These are phyloP conservation scores for Cervus canadensis DNA, from an alignment of 2,113 vertebrate genomes.

Conservation along the genomic window DNA sequence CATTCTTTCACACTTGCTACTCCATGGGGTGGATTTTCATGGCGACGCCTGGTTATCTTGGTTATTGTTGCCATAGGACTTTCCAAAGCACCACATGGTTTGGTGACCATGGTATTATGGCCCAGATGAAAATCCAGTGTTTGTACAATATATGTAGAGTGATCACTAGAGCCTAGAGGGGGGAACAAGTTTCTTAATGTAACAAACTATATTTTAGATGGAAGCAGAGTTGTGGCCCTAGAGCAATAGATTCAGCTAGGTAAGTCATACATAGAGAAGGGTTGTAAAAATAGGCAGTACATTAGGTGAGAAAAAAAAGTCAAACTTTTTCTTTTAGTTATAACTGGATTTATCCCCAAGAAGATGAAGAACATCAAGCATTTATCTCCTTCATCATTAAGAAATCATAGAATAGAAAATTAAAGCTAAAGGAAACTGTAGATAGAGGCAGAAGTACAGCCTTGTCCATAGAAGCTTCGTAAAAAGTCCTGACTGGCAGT, in stretches of 20 bases:
- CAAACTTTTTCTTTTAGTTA: not conserved
- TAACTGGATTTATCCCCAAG: not conserved
- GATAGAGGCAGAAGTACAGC: not conserved
- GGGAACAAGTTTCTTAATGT: not conserved
- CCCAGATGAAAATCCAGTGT: conserved; percentile 97
- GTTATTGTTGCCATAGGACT: conserved; percentile 99
- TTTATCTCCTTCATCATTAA: not conserved
- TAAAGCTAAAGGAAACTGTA: not conserved
- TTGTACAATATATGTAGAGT: conserved; percentile 97
- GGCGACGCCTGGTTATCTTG: conserved; percentile 95
- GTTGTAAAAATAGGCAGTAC: not conserved
- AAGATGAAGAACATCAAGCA: not conserved
- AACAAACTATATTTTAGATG: conserved; percentile 3
- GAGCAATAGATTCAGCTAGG: not conserved
- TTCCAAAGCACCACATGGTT: conserved; percentile 95
- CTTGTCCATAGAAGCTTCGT: not conserved
- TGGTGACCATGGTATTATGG: conserved; percentile 99
- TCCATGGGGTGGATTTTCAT: conserved; percentile 97
- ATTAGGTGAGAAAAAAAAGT: not conserved
- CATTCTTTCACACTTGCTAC: conserved; percentile 98
- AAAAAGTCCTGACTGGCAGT: not conserved
- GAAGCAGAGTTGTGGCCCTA: not conserved
- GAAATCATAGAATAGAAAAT: not conserved
- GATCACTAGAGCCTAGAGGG: conserved; percentile 90
- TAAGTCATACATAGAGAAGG: not conserved